A percentile compares a stretch with the other conserved stretches of the same genome.
Conservation (phyloP, 2,888 invertebrate genomes). For the Crocallis elinguaria region DNA sequence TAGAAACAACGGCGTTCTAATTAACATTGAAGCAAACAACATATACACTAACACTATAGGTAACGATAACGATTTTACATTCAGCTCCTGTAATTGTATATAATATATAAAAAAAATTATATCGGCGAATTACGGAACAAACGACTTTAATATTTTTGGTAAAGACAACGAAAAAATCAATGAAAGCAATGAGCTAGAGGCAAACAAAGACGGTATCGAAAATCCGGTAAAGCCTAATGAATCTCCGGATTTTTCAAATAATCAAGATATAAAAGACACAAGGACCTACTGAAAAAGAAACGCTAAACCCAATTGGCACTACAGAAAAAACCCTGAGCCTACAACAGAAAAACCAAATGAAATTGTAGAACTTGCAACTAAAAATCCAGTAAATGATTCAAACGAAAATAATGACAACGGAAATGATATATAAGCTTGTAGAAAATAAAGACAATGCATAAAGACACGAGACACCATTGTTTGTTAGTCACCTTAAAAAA, state of each 20-base stretch:
- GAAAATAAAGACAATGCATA: background rate
- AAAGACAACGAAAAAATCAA: slow-evolving; percentile 10
- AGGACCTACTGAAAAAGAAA: slow-evolving; percentile 8
- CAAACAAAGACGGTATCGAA: background rate
- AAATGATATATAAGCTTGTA: background rate
- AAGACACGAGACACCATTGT: background rate
- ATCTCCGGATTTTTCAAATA: background rate
- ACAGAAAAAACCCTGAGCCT: background rate
- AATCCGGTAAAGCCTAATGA: background rate
- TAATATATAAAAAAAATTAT: slow-evolving; percentile 40
- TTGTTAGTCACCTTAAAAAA: slow-evolving; percentile 5
- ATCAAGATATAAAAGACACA: background rate
- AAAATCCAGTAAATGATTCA: background rate
- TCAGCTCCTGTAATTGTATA: no score
- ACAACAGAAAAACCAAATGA: background rate
- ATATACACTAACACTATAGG: slow-evolving; percentile 56
- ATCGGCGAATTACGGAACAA: slow-evolving; percentile 31
- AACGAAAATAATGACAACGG: background rate
- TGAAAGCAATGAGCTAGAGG: background rate
- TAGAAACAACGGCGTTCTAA: slow-evolving; percentile 17
- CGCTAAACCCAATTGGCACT: background rate
- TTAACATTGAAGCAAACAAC: slow-evolving; percentile 44
- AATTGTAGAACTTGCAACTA: background rate
- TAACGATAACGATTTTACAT: slow-evolving; percentile 61
- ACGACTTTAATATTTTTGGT: slow-evolving; percentile 34